Evolutionary conservation across 2,797 vertebrate species (phyloP), one percentile per base, ranked within the genome.

Genomic region (Danio kyathit): DNA sequence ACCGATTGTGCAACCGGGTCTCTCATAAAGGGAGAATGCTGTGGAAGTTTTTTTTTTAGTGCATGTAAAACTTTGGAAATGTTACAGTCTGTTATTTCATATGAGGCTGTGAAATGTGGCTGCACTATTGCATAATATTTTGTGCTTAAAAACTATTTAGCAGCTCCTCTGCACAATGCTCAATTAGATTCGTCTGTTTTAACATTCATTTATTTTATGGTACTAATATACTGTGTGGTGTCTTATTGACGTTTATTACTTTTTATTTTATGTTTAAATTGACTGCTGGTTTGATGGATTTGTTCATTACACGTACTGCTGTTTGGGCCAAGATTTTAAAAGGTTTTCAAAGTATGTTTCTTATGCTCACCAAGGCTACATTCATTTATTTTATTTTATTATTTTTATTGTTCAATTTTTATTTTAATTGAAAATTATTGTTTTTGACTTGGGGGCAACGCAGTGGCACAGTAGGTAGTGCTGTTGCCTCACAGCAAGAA

Each of bases 51-150:
- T 76, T 65, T 65, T 16, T 81, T 84, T 57, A 89, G 79, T 71
- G 81, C 88, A 89, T 85, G 85, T 88, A 88, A 89, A 91, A 88
- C 71, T 84, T 85, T 88, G 88, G 89, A 86, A 82, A 83, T 82
- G 70, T 82, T 80, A 83, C 85, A 82, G 71, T 67, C 76, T 72
- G 78, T 86, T 79, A 64, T 84, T 89, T 89, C 87, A 86, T 88
- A 64, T 74, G 86, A 86, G 85, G 80, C 82, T 85, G 19, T 40
- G 84, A 77, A 82, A 86, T 67, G 83, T 87, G 88, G 88, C 87
- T 79, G 78, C 49, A 80, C 40, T 46, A 29, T 70, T 71, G 19
- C 5, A 21, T 7, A 49, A n/a, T 48, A 72, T 5, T 66, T 57
- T n/a, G 21, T 43, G 17, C 19, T 40, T 40, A 19, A 21, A 44